Base-by-base conservation (phyloP, 1,140 invertebrate genomes). In the Anoplophora glabripennis region DNA sequence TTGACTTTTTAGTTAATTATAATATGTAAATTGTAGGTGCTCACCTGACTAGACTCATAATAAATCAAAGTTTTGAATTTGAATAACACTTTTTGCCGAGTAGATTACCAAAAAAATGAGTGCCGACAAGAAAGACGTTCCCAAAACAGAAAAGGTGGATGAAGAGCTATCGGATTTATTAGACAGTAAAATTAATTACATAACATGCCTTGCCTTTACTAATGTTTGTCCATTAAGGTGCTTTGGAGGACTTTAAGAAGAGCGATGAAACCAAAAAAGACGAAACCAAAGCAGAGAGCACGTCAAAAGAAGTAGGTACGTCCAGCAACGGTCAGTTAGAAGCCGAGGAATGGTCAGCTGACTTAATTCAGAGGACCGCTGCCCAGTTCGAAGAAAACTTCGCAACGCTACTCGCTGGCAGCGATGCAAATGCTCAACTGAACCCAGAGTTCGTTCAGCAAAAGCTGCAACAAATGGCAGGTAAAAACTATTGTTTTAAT, bases 381-480 rank as follows among this genome's bases (percentile, higher is more conserved):
- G 72, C 76, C 12, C 81, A 84, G 61, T 86, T 85, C 67, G 82
- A 86, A 68, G 79, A 76, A 61, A 84, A 83, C 59, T 82, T 86
- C 75, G 77, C 81, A 0, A 75, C 78, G n/a, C 76, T 84, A 17
- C 67, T 84, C 0, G 37, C 61, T 12, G 57, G 45, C 18, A 78
- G 75, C 17, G 77, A 76, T 17, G 72, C 77, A 1, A 64, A 61
- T 60, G 68, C 74, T 37, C 76, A 79, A 76, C 40, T 72, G 15
- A 66, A 57, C 4, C 63, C 65, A 2, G 69, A 74, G 28, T 57
- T 65, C 33, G 61, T 71, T 2, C 68, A 73, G 38, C 49, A 67
- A 28, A 72, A 64, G 52, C 67, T 76, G 34, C 67, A 71, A 59
- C 61, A 68, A 54, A 75, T 76, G 68, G 72, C 74, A 11, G 67